Evolutionary conservation across 35 echinoderm and acorn worm species (phyloP), one percentile per base, ranked within the genome.

Genomic region (Lytechinus variegatus): DNA sequence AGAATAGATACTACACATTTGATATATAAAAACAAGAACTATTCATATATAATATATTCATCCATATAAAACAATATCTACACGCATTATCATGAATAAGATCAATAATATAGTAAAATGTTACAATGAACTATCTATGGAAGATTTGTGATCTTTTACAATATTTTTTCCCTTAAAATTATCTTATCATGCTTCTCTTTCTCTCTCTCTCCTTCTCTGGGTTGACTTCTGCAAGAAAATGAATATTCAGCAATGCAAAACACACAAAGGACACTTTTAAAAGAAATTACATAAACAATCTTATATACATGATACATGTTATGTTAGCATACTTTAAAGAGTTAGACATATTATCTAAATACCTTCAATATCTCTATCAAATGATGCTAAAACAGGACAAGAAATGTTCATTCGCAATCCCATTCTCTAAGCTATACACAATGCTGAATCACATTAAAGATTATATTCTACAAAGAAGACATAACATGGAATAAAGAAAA

Each of bases 251-350:
- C 66, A 79, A 79, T 79, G 66, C 66, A 79, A 79, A 52, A 90
- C 88, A 90, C 13, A 90, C 88, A 90, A 90, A 90, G 88, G 88
- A 90, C 88, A 90, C 88, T 90, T 90, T 90, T 4, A 90, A 90
- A 90, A 90, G 88, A 90, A 90, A 90, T 51, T 29, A 28, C 88
- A 90, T 54, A 90, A 90, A 90, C 88, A 44, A 90, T 90, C 88
- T 90, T 90, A 90, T 90, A 9, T 54, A 90, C 88, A 90, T 16
- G 14, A 79, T 79, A 79, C 24, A 79, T 79, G 19, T 79, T 79
- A 79, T 79, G 19, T 79, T 71, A 13, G 61, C 24, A 71, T 79
- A 79, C 66, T 79, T 79, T 24, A 24, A 27, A 19, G 2, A 79
- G 8, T 24, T 79, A 79, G 19, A 79, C 21, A 24, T 79, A 71